Evolutionary conservation across 1,140 invertebrate genomes (phyloP), one percentile per base, ranked within the genome.

Genomic region (Drosophila mauritiana): DNA sequence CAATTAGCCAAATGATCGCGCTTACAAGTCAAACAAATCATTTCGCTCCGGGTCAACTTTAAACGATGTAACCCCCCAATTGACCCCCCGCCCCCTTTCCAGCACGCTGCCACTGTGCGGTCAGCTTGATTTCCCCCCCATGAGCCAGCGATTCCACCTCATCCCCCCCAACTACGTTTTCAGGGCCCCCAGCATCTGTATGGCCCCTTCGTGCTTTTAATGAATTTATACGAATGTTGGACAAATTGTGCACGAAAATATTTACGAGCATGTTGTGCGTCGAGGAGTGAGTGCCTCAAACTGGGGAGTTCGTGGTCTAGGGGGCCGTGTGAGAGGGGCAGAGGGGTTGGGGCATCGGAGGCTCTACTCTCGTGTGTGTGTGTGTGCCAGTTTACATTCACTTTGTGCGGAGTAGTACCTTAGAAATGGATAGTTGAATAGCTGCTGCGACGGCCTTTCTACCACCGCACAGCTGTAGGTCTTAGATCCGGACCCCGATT

Each of bases 201-300:
- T 55, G 52, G 42, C 51, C 64, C 43, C 42, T 36, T 57, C 53
- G 69, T 86, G 78, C 82, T 59, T 78, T 90, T 90, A 89, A 89
- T 89, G 84, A 89, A 89, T 89, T 89, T 89, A 89, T 89, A 84
- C 90, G 85, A 88, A 85, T 89, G 84, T 90, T 89, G 84, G 84
- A 89, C 84, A 89, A 89, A 89, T 89, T 89, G 84, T 89, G 80
- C 84, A 88, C 84, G 72, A 80, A 89, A 70, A 89, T 90, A 89
- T 89, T 89, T 89, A 89, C 85, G 84, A 89, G 59, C 80, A 73
- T 88, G 75, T 59, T 78, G 73, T 56, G 55, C 63, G 51, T 51
- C 52, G 20, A 5, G 22, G 31, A 45, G 20, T 46, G 11, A 22
- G 25, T 37, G 43, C 25, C 13, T 10, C 17, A 45, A 45, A 45